phyloP scores from a whole-genome alignment of 2,797 vertebrate species.

The Aulostomus chinensis region DNA sequence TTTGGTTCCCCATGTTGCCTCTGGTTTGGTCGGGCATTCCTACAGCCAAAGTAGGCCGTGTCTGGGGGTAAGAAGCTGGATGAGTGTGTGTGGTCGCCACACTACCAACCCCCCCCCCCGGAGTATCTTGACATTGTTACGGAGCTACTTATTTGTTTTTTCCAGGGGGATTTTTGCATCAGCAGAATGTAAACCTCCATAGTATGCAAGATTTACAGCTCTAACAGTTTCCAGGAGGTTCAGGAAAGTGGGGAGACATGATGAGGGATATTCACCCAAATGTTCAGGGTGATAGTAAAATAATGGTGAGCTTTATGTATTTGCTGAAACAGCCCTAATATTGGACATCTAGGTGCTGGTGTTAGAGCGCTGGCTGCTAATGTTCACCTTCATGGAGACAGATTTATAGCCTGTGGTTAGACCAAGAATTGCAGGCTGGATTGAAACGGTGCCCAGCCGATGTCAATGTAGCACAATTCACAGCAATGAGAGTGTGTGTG shows the following conservation, averaged over 20 bases:
- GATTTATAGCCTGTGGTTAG: slow-evolving; percentile 39
- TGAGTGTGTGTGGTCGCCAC: no score
- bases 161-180: no score
- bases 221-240: no score
- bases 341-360: slow-evolving; percentile 8
- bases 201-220: no score
- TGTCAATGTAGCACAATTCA: slow-evolving; percentile 15
- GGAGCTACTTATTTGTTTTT: no score
- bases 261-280: slow-evolving; percentile 4
- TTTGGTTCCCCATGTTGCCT: no score
- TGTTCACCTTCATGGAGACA: slow-evolving; percentile 31
- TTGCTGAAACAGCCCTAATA: slow-evolving; percentile 35
- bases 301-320: slow-evolving; percentile 19
- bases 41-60: no score
- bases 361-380: slow-evolving; percentile 8
- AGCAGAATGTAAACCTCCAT: no score
- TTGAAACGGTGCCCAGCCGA: slow-evolving; percentile 25
- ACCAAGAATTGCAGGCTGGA: slow-evolving; percentile 19
- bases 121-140: no score
- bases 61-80: no score
- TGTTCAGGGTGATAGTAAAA: slow-evolving; percentile 1
- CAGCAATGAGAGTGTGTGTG: slow-evolving; percentile 2
- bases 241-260: slow-evolving; percentile 3
- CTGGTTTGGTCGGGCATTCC: no score
- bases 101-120: no score